These are phyloP conservation scores for Salvator merianae DNA, from an alignment of 2,113 vertebrate species.

Conservation along the genomic window DNA sequence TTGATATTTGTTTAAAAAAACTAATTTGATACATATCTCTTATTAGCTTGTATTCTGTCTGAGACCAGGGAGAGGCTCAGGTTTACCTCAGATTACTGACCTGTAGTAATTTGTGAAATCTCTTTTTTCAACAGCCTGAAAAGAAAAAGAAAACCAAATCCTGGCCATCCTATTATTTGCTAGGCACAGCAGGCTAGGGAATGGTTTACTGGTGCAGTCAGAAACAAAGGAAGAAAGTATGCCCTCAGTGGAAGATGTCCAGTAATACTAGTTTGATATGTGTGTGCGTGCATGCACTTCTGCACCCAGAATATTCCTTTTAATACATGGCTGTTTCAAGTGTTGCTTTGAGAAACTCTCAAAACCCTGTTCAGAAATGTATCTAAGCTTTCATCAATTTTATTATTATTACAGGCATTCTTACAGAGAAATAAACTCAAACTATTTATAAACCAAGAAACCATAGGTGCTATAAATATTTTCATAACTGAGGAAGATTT, in stretches of 20 bases:
- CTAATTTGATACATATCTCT: not conserved
- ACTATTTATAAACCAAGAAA: not conserved
- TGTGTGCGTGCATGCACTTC: not conserved
- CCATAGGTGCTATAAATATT: not conserved
- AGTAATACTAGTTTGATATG: conserved; percentile 2
- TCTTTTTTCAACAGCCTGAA: not conserved
- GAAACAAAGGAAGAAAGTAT: not conserved
- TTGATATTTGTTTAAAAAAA: not conserved
- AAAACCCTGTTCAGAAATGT: not conserved
- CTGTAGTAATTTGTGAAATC: not conserved
- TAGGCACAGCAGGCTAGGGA: not conserved
- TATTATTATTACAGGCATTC: not conserved
- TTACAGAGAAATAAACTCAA: not conserved
- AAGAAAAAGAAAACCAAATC: no score
- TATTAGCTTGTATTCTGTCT: not conserved
- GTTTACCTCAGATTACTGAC: no score
- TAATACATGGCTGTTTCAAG: not conserved
- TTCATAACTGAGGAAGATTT: not conserved
- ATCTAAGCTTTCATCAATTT: not conserved
- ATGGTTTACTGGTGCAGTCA: conserved; percentile 2
- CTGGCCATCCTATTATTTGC: not conserved
- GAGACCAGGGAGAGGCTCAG: no score
- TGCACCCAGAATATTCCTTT: not conserved
- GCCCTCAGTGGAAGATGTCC: not conserved
- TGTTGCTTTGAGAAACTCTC: not conserved